Base-by-base conservation (phyloP, 1,140 invertebrate species). In the Megalonaias nervosa region DNA sequence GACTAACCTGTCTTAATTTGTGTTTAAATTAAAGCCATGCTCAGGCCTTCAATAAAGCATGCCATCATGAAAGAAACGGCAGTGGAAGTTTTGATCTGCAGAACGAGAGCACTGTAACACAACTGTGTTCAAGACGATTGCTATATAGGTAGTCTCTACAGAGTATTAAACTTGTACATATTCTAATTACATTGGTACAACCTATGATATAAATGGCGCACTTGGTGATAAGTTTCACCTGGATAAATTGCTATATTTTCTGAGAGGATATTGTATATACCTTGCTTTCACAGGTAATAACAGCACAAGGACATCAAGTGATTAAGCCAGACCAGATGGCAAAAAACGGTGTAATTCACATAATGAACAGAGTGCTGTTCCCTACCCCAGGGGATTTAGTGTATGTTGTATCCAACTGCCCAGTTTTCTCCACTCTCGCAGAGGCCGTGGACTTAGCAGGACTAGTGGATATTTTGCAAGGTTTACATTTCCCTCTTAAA, bases 311-410 rank as follows among this genome's bases (percentile, higher is more conserved):
- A 26, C 61, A 72, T 3, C 67, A 26, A 23, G 72, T 84, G 12
- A 65, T 48, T 16, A 59, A 73, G 16, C 68, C 81, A 11, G 87
- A 90, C 71, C 85, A 89, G 72, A 84, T 86, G 15, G 86, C 89
- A 6, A 85, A 85, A 21, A 90, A 90, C 74, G 89, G 89, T 17
- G 87, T 90, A 17, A 73, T 90, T 31, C 89, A 90, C 60, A 83
- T 85, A 31, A 74, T 90, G 17, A 80, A 82, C 67, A 71, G 84
- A 31, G 85, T 91, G 13, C 76, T 92, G 64, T 84, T 90, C 56
- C 86, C 90, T 1, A 88, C 90, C 14, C 78, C 83, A 15, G 90
- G 90, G 26, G 84, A 85, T 68, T 74, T 90, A n/a, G 71, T 78
- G 19, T 77, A 82, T 26, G 84, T 86, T 13, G 74, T 89, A 1